Percentiles rank a stretch among this genome's conserved stretches.
Conservation (phyloP, 2,113 vertebrate species). For the Cairina moschata region DNA sequence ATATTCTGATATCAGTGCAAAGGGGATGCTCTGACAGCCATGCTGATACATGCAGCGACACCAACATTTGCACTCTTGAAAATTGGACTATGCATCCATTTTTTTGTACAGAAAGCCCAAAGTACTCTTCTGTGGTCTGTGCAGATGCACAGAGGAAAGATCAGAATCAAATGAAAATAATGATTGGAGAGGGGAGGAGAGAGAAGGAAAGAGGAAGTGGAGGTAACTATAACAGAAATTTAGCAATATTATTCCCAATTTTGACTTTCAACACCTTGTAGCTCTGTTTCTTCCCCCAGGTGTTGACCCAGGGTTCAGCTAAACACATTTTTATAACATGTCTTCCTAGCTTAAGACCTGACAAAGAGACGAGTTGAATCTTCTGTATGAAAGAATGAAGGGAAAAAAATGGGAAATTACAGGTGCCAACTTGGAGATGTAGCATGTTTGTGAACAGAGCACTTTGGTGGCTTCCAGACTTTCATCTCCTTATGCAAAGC, state of each 20-base stretch:
- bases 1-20: fast-evolving
- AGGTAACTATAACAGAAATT: background rate
- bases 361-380: background rate
- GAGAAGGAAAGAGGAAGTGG: background rate
- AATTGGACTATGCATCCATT: background rate
- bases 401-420: background rate
- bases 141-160: background rate
- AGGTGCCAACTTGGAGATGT: background rate
- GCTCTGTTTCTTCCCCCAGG: background rate
- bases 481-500: slow-evolving; percentile 18
- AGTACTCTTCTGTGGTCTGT: background rate
- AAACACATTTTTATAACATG: background rate
- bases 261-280: background rate
- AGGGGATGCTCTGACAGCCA: background rate
- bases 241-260: background rate
- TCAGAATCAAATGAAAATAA: background rate
- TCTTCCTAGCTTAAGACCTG: background rate
- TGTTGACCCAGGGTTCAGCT: background rate
- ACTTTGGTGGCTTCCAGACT: background rate
- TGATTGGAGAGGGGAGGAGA: background rate
- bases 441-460: background rate
- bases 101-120: background rate
- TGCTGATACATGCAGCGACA: background rate
- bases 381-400: background rate
- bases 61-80: background rate